phyloP scores from a whole-genome alignment of 2,113 vertebrate genomes.

The Erinaceus europaeus region DNA sequence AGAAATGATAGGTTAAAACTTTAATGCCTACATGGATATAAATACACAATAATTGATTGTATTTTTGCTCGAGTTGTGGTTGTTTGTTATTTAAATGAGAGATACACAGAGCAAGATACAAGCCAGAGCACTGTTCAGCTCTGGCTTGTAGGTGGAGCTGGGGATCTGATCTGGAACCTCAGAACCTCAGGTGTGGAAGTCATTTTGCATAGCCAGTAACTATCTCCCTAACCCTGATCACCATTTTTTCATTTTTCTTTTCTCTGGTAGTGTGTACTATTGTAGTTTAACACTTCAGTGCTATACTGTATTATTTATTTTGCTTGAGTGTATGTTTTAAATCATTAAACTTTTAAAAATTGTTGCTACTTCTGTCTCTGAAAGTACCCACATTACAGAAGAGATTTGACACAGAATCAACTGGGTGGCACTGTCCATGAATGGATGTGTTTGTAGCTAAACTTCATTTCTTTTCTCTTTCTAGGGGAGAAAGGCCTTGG shows the following conservation, averaged over 20 bases:
- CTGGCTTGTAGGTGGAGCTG: too few relatives aligned
- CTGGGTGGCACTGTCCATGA: neutral
- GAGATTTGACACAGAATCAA: neutral
- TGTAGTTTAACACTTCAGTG: neutral
- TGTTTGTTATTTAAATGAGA: neutral
- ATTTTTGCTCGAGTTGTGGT: neutral
- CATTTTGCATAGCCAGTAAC: too few relatives aligned
- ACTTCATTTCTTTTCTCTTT: conserved; percentile 50
- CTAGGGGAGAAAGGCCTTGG: conserved; percentile 95
- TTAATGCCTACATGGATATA: neutral
- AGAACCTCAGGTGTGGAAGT: too few relatives aligned
- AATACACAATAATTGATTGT: too few relatives aligned
- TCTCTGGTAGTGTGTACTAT: neutral
- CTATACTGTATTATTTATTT: neutral
- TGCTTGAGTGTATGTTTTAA: neutral
- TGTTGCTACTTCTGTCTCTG: neutral
- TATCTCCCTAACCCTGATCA: too few relatives aligned
- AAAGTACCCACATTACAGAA: too few relatives aligned
- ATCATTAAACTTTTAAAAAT: neutral
- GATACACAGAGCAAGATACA: too few relatives aligned
- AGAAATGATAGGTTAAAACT: neutral
- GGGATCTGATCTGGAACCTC: too few relatives aligned
- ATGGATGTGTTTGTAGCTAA: conserved; percentile 44
- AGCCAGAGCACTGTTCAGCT: too few relatives aligned
- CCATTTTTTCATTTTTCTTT: neutral